A percentile compares a stretch with the other conserved stretches of the same genome.
Evolutionary conservation across 2,113 vertebrate genomes (phyloP).

Genomic region (Vireo altiloquus): DNA sequence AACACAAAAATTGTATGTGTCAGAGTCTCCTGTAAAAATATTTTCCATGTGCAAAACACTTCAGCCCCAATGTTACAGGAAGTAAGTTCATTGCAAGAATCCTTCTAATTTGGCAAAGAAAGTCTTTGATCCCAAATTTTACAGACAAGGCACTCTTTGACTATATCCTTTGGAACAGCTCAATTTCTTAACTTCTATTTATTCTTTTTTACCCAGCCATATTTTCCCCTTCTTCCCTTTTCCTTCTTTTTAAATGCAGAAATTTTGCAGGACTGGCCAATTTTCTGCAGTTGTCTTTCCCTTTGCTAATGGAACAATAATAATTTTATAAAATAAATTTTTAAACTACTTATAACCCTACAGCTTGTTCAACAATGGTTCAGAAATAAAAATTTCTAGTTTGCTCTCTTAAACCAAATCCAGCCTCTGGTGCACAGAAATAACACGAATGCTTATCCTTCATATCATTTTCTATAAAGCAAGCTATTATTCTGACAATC

Average conservation of each 20-base stretch:
- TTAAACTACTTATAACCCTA: background rate
- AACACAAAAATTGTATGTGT: background rate
- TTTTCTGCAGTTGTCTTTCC: background rate
- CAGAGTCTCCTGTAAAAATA: background rate
- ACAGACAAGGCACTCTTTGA: background rate
- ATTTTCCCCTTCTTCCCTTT: background rate
- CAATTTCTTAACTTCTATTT: background rate
- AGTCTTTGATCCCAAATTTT: background rate
- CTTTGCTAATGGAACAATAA: background rate
- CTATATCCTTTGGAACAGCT: background rate
- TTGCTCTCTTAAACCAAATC: background rate
- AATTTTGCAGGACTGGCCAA: background rate
- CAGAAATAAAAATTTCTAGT: background rate
- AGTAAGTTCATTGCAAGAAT: background rate
- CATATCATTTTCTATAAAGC: background rate
- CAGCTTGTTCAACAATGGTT: background rate
- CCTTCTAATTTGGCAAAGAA: background rate
- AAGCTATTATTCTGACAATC: background rate
- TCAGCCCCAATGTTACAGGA: background rate
- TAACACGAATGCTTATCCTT: background rate
- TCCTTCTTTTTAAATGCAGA: background rate
- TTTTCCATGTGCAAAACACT: background rate
- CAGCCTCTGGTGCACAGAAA: background rate
- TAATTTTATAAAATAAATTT: background rate
- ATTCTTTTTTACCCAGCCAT: background rate